These are phyloP conservation scores for Cyrtorhinus lividipennis DNA, from an alignment of 1,140 invertebrate genomes.

Conservation along the genomic window DNA sequence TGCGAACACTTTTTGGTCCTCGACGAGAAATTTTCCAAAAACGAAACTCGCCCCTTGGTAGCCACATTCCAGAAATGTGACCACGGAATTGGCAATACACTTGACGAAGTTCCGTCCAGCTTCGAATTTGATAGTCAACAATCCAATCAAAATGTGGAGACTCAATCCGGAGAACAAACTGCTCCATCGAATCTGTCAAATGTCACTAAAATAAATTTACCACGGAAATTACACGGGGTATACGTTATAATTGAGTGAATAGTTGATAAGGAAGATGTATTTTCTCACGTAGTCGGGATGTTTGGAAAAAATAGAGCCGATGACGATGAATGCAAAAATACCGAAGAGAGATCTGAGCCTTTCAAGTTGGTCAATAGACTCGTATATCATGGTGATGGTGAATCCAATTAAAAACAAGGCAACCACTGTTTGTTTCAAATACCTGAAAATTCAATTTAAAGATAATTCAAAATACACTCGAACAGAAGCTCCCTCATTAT, in stretches of 20 bases:
- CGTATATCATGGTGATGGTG: conserved; percentile 42
- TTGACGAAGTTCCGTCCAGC: conserved; percentile 59
- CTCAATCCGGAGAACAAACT: conserved; percentile 63
- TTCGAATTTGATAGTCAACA: conserved; percentile 72
- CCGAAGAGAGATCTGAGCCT: conserved; percentile 52
- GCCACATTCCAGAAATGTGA: conserved; percentile 63
- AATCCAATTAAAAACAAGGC: conserved; percentile 25
- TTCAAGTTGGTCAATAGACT: conserved; percentile 41
- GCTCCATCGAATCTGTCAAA: conserved; percentile 51
- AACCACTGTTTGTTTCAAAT: conserved; percentile 21
- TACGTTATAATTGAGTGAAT: no score
- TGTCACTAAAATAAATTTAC: conserved; percentile 17
- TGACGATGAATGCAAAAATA: conserved; percentile 34
- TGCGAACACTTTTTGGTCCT: conserved; percentile 48
- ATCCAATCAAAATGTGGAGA: conserved; percentile 73
- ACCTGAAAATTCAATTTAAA: conserved; percentile 26
- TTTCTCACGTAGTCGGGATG: conserved; percentile 37
- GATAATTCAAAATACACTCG: no score
- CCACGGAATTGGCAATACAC: conserved; percentile 64
- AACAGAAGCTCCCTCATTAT: no score
- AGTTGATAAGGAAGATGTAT: no score
- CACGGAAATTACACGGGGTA: no score
- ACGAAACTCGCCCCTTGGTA: conserved; percentile 68
- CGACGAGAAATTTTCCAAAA: conserved; percentile 56
- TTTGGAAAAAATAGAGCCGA: conserved; percentile 39